These are phyloP conservation scores for Psephotus haematonotus DNA, from an alignment of 2,113 vertebrate species.

Conservation along the genomic window DNA sequence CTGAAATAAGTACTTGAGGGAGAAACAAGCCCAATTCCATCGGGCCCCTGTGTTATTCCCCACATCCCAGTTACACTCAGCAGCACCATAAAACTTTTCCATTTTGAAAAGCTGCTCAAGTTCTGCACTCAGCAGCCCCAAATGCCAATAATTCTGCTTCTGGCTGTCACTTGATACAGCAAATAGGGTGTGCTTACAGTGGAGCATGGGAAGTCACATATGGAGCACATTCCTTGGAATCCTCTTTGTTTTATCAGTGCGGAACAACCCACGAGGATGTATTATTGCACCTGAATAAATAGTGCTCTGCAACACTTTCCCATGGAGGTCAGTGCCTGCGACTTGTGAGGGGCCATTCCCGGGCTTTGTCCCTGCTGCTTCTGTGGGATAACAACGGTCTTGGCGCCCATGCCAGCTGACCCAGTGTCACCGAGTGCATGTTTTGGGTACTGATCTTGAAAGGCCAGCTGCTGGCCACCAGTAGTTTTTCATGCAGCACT, in stretches of 20 bases:
- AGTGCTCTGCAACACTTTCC: conserved; percentile 79
- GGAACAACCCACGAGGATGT: conserved; percentile 79
- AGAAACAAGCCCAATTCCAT: not conserved
- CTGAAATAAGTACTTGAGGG: not conserved
- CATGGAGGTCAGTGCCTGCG: conserved; percentile 69
- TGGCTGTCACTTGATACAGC: conserved; percentile 41
- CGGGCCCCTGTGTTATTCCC: not conserved
- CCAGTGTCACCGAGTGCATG: conserved; percentile 53
- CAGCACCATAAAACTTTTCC: not conserved
- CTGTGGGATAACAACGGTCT: conserved; percentile 29
- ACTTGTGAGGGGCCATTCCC: conserved; percentile 44
- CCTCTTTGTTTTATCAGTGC: conserved; percentile 85
- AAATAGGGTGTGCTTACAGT: conserved; percentile 41
- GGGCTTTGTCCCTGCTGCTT: conserved; percentile 30
- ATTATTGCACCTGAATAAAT: conserved; percentile 95
- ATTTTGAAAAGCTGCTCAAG: not conserved
- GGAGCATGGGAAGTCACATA: conserved; percentile 71
- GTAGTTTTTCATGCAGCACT: conserved; percentile 26
- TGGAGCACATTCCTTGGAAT: conserved; percentile 85
- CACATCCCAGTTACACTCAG: not conserved
- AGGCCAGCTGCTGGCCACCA: conserved; percentile 50
- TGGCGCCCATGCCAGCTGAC: conserved; percentile 26
- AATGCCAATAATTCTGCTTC: conserved; percentile 34
- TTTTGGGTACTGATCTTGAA: conserved; percentile 67
- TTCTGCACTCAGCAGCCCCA: not conserved